Conservation (phyloP, 2,888 invertebrate species). For the Nomada ruficornis region DNA sequence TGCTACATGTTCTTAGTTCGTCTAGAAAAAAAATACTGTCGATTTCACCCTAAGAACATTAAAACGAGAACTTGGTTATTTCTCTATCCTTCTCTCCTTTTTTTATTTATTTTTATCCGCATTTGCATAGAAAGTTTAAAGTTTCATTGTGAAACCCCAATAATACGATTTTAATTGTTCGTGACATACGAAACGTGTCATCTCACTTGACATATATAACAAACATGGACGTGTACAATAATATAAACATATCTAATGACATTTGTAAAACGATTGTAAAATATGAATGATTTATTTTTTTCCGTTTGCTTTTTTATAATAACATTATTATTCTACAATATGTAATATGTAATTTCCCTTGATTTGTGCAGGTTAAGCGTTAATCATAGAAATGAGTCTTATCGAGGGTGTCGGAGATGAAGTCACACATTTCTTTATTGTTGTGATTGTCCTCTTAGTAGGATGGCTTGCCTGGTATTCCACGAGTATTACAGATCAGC, state of each 20-base stretch:
- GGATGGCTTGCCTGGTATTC: conserved; percentile 91
- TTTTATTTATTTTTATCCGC: background rate
- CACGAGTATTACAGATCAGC: conserved; percentile 89
- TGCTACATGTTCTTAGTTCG: background rate
- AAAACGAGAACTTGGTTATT: conserved; percentile 14
- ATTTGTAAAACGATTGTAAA: background rate
- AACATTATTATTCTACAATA: conserved; percentile 2
- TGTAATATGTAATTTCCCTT: background rate
- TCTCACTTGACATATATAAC: conserved; percentile 6
- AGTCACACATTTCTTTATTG: conserved; percentile 90
- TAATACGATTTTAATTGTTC: background rate
- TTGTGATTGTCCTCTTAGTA: conserved; percentile 86
- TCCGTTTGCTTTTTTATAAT: background rate
- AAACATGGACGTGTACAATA: conserved; percentile 10
- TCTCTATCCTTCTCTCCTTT: background rate
- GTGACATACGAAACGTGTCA: background rate
- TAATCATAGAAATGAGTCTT: conserved; percentile 87
- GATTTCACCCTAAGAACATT: conserved; percentile 37
- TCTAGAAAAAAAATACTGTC: conserved; percentile 4
- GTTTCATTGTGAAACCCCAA: conserved; percentile 1
- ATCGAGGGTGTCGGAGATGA: conserved; percentile 94
- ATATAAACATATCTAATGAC: conserved; percentile 3
- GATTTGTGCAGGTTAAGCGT: conserved; percentile 27
- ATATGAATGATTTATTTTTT: background rate
- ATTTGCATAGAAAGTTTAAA: background rate